A percentile compares a stretch with the other conserved stretches of the same genome.
These are phyloP conservation scores for Ptyas mucosa DNA, from an alignment of 2,113 vertebrate genomes.

Conservation along the genomic window DNA sequence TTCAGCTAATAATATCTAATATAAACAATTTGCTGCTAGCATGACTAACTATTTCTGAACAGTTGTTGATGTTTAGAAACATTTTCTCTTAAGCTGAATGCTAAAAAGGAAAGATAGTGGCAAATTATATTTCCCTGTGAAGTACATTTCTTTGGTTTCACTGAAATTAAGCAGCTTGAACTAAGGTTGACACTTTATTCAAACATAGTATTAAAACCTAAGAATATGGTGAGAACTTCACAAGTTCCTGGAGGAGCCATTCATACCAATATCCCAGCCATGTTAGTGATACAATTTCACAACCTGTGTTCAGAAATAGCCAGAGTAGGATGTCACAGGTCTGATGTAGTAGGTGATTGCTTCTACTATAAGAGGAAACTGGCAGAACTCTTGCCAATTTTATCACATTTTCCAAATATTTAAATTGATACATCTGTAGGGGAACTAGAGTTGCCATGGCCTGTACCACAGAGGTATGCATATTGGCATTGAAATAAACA, in stretches of 20 bases:
- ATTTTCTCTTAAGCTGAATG: neutral
- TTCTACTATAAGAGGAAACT: neutral
- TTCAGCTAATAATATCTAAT: constrained; percentile 18
- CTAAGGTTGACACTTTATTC: neutral
- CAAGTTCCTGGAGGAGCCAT: neutral
- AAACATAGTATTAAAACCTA: neutral
- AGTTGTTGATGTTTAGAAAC: neutral
- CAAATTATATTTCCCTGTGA: neutral
- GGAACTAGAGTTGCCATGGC: neutral
- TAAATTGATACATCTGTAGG: neutral
- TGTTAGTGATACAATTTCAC: neutral
- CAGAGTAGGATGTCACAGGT: neutral
- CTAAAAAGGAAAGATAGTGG: neutral
- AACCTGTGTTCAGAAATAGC: neutral
- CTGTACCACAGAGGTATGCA: neutral
- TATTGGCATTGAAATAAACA: neutral
- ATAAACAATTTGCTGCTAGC: constrained; percentile 4
- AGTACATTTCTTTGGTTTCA: neutral
- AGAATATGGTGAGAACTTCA: neutral
- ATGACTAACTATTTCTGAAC: neutral
- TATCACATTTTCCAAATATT: neutral
- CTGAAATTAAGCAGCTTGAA: neutral
- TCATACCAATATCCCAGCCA: neutral
- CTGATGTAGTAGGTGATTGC: too few relatives aligned
- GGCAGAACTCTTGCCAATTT: neutral